A percentile compares a stretch with the other conserved stretches of the same genome.
phyloP scores from a whole-genome alignment of 2,797 vertebrate genomes.

The Intellagama lesueurii region DNA sequence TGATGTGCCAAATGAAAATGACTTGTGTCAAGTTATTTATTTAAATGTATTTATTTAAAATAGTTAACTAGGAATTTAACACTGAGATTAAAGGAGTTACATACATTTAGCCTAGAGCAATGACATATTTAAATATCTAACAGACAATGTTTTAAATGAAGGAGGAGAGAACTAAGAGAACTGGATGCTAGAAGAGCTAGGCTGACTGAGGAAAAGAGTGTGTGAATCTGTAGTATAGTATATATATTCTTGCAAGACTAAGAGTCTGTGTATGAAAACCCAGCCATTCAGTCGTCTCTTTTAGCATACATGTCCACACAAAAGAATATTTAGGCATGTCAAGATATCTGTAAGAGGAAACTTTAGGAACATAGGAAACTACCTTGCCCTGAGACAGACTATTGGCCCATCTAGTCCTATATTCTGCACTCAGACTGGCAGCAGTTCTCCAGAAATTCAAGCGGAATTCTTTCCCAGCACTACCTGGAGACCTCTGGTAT shows the following conservation, averaged over 20 bases:
- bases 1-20: constrained; percentile 38
- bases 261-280: neutral
- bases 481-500: no score
- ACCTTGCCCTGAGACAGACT: no score
- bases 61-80: constrained; percentile 63
- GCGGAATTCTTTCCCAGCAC: no score
- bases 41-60: constrained; percentile 65
- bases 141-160: constrained; percentile 48
- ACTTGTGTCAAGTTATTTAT: constrained; percentile 48
- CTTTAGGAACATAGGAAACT: no score
- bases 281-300: neutral
- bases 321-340: no score
- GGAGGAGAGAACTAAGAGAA: constrained; percentile 36
- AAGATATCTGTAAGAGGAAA: no score
- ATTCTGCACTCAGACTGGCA: no score
- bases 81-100: constrained; percentile 59
- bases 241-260: neutral
- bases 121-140: constrained; percentile 53
- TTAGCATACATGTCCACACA: no score
- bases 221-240: rapidly evolving
- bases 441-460: no score
- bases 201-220: constrained; percentile 13
- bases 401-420: no score
- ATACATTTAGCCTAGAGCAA: constrained; percentile 53
- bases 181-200: constrained; percentile 29